Conservation (phyloP, 2,888 invertebrate species). For the Meghimatium bilineatum region DNA sequence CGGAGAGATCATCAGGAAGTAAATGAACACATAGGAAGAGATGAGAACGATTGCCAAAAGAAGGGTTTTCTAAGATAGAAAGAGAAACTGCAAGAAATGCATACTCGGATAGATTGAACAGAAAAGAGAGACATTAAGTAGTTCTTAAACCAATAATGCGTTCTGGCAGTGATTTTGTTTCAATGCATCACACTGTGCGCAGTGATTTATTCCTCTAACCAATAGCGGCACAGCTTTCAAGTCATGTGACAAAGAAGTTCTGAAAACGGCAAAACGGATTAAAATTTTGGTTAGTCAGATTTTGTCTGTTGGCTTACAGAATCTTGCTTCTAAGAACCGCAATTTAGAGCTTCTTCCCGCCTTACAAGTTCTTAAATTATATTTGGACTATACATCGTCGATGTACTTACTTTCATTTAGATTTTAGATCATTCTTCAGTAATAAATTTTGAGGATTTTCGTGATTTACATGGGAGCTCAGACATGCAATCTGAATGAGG, state of each 20-base stretch:
- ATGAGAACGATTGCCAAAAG: no score
- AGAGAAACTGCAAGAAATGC: no score
- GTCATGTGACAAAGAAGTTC: background rate
- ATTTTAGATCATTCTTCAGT: no score
- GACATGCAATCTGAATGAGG: no score
- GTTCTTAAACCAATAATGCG: slow-evolving; percentile 24
- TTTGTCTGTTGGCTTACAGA: background rate
- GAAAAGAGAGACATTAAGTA: slow-evolving; percentile 2
- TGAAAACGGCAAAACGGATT: background rate
- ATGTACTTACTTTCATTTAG: no score
- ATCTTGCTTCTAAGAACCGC: background rate
- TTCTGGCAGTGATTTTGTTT: slow-evolving; percentile 1
- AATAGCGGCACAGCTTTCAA: background rate
- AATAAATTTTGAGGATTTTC: no score
- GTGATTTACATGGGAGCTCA: no score
- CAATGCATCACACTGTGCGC: background rate
- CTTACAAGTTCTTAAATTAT: background rate
- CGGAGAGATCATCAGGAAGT: no score
- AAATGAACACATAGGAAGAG: no score
- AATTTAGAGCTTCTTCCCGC: background rate
- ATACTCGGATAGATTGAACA: background rate
- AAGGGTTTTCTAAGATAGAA: no score
- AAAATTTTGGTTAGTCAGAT: background rate
- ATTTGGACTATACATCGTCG: no score
- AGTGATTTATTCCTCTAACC: background rate